phyloP scores from a whole-genome alignment of 2,113 vertebrate genomes.

The Myiozetetes cayanensis region DNA sequence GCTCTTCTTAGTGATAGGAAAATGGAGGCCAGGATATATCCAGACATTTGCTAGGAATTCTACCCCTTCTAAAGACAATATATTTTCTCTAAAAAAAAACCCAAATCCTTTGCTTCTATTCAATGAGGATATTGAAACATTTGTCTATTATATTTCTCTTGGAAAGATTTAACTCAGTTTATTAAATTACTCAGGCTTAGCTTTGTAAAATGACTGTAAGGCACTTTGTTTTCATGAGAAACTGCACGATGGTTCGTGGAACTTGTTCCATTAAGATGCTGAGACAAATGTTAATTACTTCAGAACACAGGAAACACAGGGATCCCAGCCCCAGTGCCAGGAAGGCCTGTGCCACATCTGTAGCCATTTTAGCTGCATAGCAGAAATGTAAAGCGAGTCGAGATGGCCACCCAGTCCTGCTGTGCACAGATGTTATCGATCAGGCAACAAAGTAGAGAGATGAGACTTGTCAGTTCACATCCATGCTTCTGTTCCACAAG shows the following conservation, averaged over 20 bases:
- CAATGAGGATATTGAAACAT: not conserved
- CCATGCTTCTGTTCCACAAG: not conserved
- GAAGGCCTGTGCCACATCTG: not conserved
- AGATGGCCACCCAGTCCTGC: not conserved
- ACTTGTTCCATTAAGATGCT: not conserved
- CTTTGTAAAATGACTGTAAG: not conserved
- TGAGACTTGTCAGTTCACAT: not conserved
- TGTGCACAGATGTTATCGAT: fast-evolving
- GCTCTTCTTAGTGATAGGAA: not conserved
- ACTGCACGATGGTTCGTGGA: not conserved
- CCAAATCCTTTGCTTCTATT: not conserved
- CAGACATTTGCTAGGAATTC: not conserved
- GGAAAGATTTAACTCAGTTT: not conserved
- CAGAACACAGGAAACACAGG: not conserved
- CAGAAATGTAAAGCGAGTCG: not conserved
- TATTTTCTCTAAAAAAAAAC: not conserved
- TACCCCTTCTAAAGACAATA: not conserved
- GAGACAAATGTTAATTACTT: not conserved
- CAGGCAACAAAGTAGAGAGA: no score
- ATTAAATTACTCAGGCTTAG: not conserved
- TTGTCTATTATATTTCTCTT: not conserved
- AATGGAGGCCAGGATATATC: not conserved
- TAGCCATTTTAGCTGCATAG: not conserved
- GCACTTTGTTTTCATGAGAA: not conserved
- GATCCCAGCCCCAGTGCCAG: not conserved